Evolutionary conservation across 2,113 vertebrate species (phyloP), one percentile per base, ranked within the genome.

Genomic region (Mesembrinibis cayennensis): DNA sequence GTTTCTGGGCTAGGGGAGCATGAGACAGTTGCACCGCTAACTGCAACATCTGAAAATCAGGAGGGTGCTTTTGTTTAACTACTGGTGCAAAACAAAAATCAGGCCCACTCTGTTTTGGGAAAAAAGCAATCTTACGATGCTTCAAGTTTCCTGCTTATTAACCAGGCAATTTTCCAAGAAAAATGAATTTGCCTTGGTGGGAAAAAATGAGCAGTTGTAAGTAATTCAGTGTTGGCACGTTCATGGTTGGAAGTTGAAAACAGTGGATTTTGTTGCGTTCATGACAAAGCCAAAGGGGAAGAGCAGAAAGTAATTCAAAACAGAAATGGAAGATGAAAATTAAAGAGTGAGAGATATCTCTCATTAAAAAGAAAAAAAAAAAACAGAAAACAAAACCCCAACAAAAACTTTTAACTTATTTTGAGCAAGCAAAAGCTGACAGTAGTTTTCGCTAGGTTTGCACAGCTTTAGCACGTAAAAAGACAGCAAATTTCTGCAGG

Each of bases 101-200:
- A 61, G 38, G 25, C 62, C 30, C 6, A 1, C 23, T 87, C 21
- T 53, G 76, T 10, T 59, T 36, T 23, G 13, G 42, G 27, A 11
- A 70, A 61, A 34, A 67, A 73, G 11, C 38, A 76, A 73, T 42
- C 50, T 70, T 18, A 9, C 0, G 23, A 38, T 74, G 82, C 70
- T 90, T 65, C 40, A 7, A 30, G 63, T 86, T 92, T 89, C 79
- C 89, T 70, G 55, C 82, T 90, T 77, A 23, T 82, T 50, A 85
- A 70, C 65, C 56, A 69, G 83, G 92, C 45, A 61, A 4, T 50
- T 76, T 90, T 93, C 92, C 96, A 96, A 94, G 90, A 53, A 74
- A 94, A 79, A 93, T 32, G 66, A 61, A 73, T 88, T 72, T 70
- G 82, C 66, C 79, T 90, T 8, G 82, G 55, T 82, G 74, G 89